A percentile compares a stretch with the other conserved stretches of the same genome.
Evolutionary conservation across 2,888 invertebrate species (phyloP).

Genomic region (Isoperla grammatica): DNA sequence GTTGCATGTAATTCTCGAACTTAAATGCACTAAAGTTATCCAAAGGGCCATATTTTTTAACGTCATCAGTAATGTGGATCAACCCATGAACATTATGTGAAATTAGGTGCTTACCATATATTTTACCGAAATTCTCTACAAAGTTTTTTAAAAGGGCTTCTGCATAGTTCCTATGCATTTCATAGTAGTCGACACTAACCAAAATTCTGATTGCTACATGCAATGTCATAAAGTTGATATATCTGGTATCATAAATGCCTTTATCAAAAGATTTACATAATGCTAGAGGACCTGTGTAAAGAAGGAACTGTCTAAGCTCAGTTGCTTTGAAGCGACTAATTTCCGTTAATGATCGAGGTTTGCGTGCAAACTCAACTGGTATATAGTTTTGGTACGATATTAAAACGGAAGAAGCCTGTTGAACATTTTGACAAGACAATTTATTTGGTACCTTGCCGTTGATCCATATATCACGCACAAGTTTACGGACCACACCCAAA

Average conservation of each 20-base stretch:
- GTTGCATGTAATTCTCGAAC: conserved; percentile 34
- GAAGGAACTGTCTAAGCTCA: conserved; percentile 35
- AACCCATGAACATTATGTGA: conserved; percentile 36
- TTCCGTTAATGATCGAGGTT: conserved; percentile 34
- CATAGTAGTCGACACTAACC: conserved; percentile 29
- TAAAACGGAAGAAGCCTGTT: not conserved
- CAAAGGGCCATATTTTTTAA: conserved; percentile 29
- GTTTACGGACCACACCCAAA: conserved; percentile 24
- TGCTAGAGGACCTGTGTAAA: conserved; percentile 35
- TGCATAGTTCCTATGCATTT: conserved; percentile 31
- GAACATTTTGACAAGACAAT: conserved; percentile 14
- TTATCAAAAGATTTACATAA: conserved; percentile 28
- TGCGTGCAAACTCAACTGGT: conserved; percentile 34
- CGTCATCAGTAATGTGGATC: conserved; percentile 33
- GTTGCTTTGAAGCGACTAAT: conserved; percentile 36
- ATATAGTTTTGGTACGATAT: conserved; percentile 12
- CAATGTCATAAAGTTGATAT: conserved; percentile 32
- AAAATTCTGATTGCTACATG: conserved; percentile 32
- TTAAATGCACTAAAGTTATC: conserved; percentile 32
- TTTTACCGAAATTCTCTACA: conserved; percentile 31
- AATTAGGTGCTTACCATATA: conserved; percentile 33
- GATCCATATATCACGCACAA: conserved; percentile 25
- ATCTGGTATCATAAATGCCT: conserved; percentile 20
- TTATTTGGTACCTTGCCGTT: conserved; percentile 22
- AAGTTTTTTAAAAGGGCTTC: conserved; percentile 31